Evolutionary conservation across 2,888 invertebrate genomes (phyloP), one percentile per base, ranked within the genome.

Genomic region (Lasioglossum calceatum): DNA sequence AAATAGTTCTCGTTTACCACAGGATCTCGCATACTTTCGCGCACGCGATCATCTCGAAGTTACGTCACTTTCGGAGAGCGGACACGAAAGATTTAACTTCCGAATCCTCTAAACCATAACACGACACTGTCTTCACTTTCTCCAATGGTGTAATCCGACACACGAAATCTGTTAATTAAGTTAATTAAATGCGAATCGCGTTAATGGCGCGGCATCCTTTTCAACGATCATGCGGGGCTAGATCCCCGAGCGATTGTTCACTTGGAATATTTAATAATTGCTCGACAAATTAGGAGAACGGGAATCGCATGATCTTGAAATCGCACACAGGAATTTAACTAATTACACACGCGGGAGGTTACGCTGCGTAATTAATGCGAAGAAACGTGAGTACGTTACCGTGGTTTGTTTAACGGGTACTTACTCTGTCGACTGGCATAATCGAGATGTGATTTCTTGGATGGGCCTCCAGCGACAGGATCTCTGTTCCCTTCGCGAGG

Each of bases 401-500:
- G 19, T 67, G 8, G 36, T 32, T 19, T 3, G 2, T 67, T 36
- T 16, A 36, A 16, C 4, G 19, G 50, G 14, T 19, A 27, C 70
- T 47, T 81, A 91, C 91, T 81, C 91, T 91, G 73, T 91, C 91
- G 32, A 97, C 97, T 0, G 98, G 96, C 93, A 97, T 97, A 58
- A 98, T 96, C 86, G 96, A 96, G 77, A 98, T 96, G 94, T 97
- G 97, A 89, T 97, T 96, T 94, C 98, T 97, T 10, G 98, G 98
- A 96, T 98, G 97, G n/a, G 98, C 98, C 95, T 98, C 97, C 10
- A 98, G 96, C 88, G 96, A 96, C 44, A 98, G 96, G 19, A 98
- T 97, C 95, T 98, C 98, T 79, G 97, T 97, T 19, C 98, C 98
- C 2, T 98, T 97, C 84, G 96, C 96, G 10, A 98, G 95, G 95